phyloP scores from a whole-genome alignment of 2,113 vertebrate species.

The Phrynosoma platyrhinos region DNA sequence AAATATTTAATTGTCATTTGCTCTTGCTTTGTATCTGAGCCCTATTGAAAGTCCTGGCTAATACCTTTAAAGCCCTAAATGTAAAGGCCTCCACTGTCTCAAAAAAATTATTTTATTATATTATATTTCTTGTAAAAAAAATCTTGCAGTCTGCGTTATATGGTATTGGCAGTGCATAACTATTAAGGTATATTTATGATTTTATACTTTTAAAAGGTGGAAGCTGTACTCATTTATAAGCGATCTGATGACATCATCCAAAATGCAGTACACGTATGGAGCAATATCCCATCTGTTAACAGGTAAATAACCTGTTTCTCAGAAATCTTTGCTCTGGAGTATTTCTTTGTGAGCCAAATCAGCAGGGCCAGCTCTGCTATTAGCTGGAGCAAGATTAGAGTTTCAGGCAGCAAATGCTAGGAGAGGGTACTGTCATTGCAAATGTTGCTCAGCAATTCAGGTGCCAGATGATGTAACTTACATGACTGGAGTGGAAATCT shows the following conservation, averaged over 20 bases:
- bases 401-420: too few species aligned
- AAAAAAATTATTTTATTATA: not conserved
- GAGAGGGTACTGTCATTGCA: too few species aligned
- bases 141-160: too few species aligned
- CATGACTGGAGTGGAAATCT: too few species aligned
- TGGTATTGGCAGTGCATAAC: accelerated
- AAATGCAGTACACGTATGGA: not conserved
- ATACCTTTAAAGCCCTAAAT: not conserved
- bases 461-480: too few species aligned
- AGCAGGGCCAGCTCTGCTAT: not conserved
- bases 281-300: slow-evolving; percentile 49
- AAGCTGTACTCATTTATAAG: slow-evolving; percentile 31
- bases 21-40: not conserved
- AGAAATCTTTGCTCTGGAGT: not conserved
- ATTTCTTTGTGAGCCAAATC: not conserved
- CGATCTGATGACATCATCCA: accelerated
- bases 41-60: not conserved
- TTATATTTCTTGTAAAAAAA: too few species aligned
- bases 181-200: not conserved
- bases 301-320: slow-evolving; percentile 20
- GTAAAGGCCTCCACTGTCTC: not conserved
- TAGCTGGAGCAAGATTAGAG: too few species aligned
- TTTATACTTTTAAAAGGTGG: slow-evolving; percentile 30
- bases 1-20: too few species aligned
- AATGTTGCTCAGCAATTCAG: too few species aligned